phyloP scores from a whole-genome alignment of 1,140 invertebrate genomes.

The Hestina assimilis region DNA sequence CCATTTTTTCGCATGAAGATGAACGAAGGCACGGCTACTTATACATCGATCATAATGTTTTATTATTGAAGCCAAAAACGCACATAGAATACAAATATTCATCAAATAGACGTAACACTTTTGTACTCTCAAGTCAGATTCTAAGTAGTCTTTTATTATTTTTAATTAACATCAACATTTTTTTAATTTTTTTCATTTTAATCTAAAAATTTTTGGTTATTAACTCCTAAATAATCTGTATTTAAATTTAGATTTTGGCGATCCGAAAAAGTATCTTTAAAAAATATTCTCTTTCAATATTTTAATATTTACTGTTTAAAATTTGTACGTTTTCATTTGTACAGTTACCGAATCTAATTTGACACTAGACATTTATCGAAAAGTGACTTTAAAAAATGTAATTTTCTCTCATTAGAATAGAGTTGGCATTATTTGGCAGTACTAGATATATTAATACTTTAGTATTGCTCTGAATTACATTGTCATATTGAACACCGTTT shows the following conservation, averaged over 20 bases:
- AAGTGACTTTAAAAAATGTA: slow-evolving; percentile 69
- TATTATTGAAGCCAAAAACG: slow-evolving; percentile 69
- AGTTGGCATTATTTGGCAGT: slow-evolving; percentile 77
- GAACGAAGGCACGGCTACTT: slow-evolving; percentile 76
- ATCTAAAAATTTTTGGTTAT: slow-evolving; percentile 67
- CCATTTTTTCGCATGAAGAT: slow-evolving; percentile 54
- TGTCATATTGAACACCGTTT: slow-evolving; percentile 74
- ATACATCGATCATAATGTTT: slow-evolving; percentile 62
- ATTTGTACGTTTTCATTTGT: slow-evolving; percentile 77
- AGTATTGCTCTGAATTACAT: slow-evolving; percentile 78
- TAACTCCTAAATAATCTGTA: slow-evolving; percentile 75
- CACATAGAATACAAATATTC: slow-evolving; percentile 69
- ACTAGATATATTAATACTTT: slow-evolving; percentile 77
- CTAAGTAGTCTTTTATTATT: slow-evolving; percentile 72
- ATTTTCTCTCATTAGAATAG: slow-evolving; percentile 62
- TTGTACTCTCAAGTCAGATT: slow-evolving; percentile 77
- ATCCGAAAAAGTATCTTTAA: slow-evolving; percentile 75
- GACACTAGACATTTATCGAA: slow-evolving; percentile 74
- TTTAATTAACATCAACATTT: slow-evolving; percentile 70
- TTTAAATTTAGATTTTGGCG: slow-evolving; percentile 76
- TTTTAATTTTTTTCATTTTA: slow-evolving; percentile 49
- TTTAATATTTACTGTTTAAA: slow-evolving; percentile 73
- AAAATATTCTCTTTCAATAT: slow-evolving; percentile 73
- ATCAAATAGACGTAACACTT: slow-evolving; percentile 66
- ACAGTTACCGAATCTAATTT: slow-evolving; percentile 78